Base-by-base conservation (phyloP, 2,888 invertebrate species). In the Bellardia pandia region DNA sequence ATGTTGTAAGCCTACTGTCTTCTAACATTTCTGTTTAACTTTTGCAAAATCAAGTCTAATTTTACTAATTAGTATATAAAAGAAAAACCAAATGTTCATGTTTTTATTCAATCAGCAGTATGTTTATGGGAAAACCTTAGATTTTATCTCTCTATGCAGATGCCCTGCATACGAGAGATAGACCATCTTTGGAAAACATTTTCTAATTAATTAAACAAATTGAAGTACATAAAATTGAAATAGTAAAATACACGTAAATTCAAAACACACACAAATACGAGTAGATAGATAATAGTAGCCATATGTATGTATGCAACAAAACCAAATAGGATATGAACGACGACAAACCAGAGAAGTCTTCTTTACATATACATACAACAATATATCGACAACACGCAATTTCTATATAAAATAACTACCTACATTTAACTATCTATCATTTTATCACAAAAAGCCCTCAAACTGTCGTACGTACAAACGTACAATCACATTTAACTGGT, bases 201-300 rank as follows among this genome's bases (percentile, higher is more conserved):
- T 87, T 78, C 87, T 85, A 87, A 87, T 87, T 87, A 87, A 87
- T 85, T 85, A 85, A 87, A 87, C 78, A 85, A 85, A 81, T 85
- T 85, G 85, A 81, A 85, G 62, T 64, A 45, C 64, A 81, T 75
- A 72, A 69, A 71, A 78, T 62, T 56, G 11, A 69, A 82, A 68
- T 69, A 69, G n/a, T 56, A 48, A 58, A 66, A 62, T 53, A 74
- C 74, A 74, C 51, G 68, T 80, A 71, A 79, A 71, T 62, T 30
- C 56, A n/a, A 48, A 16, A 58, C 45, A 51, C 4, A 40, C 62
- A 60, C 60, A 33, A 13, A 60, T 14, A 2, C 53, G 64, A 23
- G 51, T 45, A 37, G 11, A 71, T 30, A 64, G 11, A 40, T 23
- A 64, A 9, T 40, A 33, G 23, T 60, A 23, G 48, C 56, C 45